These are phyloP conservation scores for Darevskia nairensis DNA, from an alignment of 2,797 vertebrate genomes.

Conservation along the genomic window DNA sequence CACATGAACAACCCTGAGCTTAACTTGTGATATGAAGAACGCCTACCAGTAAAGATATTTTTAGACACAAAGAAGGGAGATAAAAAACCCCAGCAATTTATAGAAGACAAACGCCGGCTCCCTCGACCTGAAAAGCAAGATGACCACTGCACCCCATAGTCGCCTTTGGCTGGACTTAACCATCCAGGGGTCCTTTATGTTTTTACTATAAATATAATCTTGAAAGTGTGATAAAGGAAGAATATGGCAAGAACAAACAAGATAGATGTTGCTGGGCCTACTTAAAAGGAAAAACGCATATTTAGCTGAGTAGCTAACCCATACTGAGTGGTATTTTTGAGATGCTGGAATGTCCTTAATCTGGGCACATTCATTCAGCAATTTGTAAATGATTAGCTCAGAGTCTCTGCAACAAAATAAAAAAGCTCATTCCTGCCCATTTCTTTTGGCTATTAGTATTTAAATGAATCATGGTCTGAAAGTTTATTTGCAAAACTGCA, in stretches of 20 bases:
- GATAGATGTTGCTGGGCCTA: not conserved
- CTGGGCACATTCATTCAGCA: conserved; percentile 52
- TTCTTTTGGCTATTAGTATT: conserved; percentile 29
- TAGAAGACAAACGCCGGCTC: not conserved
- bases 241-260: not conserved
- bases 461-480: conserved; percentile 34
- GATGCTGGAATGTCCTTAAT: conserved; percentile 59
- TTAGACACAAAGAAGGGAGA: not conserved
- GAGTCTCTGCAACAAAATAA: conserved; percentile 58
- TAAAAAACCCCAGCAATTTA: not conserved
- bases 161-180: no score
- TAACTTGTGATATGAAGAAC: not conserved
- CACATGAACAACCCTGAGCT: not conserved
- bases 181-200: no score
- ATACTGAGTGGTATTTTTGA: conserved; percentile 51
- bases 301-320: conserved; percentile 6
- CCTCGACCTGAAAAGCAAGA: no score
- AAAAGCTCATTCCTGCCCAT: conserved; percentile 54
- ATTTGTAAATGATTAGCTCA: conserved; percentile 70
- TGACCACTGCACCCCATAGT: no score
- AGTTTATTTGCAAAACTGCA: conserved; percentile 32
- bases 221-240: not conserved
- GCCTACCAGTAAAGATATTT: not conserved
- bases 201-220: not conserved
- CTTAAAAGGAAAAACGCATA: not conserved